Evolutionary conservation across 2,888 invertebrate species (phyloP), one percentile per base, ranked within the genome.

Genomic region (Daptonema setosum): DNA sequence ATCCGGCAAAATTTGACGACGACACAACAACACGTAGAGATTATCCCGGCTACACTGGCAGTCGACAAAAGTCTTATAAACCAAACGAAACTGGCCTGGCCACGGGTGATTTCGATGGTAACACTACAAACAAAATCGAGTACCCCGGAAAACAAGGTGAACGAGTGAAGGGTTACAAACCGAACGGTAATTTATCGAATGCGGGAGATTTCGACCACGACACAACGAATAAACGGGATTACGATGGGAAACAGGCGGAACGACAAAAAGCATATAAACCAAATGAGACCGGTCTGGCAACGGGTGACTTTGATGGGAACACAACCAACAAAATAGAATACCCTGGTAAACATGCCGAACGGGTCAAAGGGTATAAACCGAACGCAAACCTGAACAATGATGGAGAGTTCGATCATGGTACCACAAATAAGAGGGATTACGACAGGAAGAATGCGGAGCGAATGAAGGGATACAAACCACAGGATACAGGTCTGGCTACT

Each of bases 251-350:
- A 11, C 35, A 35, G 17, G 35, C 35, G 35, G 35, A 35, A 35
- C 35, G 35, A 17, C 35, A 35, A 17, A 35, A 35, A 35, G 8
- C 35, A 45, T 45, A 45, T 22, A 45, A 45, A n/a, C 45, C 45
- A 3, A 8, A 5, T 8, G 45, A n/a, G 14, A 45, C 45, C n/a
- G 45, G 45, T 3, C n/a, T 45, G 45, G n/a, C 14, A 45, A 45
- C 45, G 45, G 53, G 53, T 14, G 53, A 53, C 25, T 53, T 53
- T 26, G 30, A 30, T 26, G 53, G 53, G n/a, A 53, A 53, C 30
- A 53, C 53, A 3, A 53, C 53, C 2, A 53, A 53, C 22, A 28
- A 29, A 28, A n/a, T 20, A 11, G 53, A 53, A 28, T 53, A 30
- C 22, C 24, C 29, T 3, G 24, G 35, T 11, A 53, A 53, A 24